Base-by-base conservation (phyloP, 2,888 invertebrate species). In the Xylota segnis region DNA sequence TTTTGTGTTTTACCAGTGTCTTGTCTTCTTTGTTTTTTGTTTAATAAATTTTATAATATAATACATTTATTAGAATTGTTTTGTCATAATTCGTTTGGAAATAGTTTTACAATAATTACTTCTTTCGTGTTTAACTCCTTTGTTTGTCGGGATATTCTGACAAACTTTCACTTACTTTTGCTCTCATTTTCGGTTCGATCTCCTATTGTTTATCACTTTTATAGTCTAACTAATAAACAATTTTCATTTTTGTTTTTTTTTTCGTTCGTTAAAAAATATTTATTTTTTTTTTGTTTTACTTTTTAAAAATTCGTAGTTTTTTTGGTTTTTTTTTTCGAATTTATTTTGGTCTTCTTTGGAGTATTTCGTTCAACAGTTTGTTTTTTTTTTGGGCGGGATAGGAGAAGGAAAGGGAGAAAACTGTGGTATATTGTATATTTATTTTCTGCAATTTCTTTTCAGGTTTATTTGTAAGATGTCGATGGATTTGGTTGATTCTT, bases 191-290 rank as follows among this genome's bases (percentile, higher is more conserved):
- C n/a, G 23, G 37, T 56, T 54, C 58, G 43, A 54, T 37, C 47
- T 54, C 29, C 16, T 71, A 63, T 82, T 58, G 71, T 71, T 76
- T 86, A 65, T 86, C 59, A 61, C 75, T 72, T 54, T 66, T 18
- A 59, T 43, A 47, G 63, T 78, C 83, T 83, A 83, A 74, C 83
- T 83, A 83, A 68, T 74, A 74, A 83, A 70, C 83, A 83, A 74
- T 40, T 66, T 65, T 27, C 37, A 16, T 58, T 23, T 23, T 23
- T 77, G 40, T 16, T 16, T 58, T 65, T 18, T 43, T 50, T n/a
- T 50, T 74, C 77, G 32, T 77, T 68, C 58, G 77, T 74, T 81
- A 75, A 81, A 74, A 81, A 79, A 79, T 68, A 75, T 63, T 50
- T 75, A 43, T 37, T 18, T 47, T 50, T 34, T n/a, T 45, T 72